phyloP scores from a whole-genome alignment of 2,888 invertebrate species.

The Eupithecia vulgata region DNA sequence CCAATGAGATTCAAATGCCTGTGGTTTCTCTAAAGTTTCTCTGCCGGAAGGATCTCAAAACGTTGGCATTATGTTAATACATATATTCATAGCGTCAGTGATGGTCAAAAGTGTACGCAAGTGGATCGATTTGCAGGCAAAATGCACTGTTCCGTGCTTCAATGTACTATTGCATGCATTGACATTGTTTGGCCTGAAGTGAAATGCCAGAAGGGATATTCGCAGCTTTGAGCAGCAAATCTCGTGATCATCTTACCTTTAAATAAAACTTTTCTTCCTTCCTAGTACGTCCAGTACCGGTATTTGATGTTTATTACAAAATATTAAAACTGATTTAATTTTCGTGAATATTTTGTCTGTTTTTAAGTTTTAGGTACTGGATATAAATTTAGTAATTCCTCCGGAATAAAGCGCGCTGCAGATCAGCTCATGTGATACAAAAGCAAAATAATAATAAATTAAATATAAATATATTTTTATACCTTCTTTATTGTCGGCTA shows the following conservation, averaged over 20 bases:
- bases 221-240: neutral
- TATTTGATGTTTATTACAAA: neutral
- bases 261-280: neutral
- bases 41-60: conserved; percentile 6
- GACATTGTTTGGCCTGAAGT: neutral
- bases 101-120: conserved; percentile 18
- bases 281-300: neutral
- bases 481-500: no score
- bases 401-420: no score
- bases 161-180: neutral
- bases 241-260: neutral
- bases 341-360: no score
- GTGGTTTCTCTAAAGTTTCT: neutral
- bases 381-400: no score
- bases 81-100: conserved; percentile 25
- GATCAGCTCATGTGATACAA: no score
- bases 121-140: conserved; percentile 1
- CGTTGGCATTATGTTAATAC: conserved; percentile 26
- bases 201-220: neutral
- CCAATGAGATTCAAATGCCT: conserved; percentile 15
- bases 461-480: no score
- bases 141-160: conserved; percentile 14
- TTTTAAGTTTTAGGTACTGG: no score
- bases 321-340: no score
- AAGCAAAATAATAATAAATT: no score